phyloP scores from a whole-genome alignment of 2,113 vertebrate species.

The Alethe castanea region DNA sequence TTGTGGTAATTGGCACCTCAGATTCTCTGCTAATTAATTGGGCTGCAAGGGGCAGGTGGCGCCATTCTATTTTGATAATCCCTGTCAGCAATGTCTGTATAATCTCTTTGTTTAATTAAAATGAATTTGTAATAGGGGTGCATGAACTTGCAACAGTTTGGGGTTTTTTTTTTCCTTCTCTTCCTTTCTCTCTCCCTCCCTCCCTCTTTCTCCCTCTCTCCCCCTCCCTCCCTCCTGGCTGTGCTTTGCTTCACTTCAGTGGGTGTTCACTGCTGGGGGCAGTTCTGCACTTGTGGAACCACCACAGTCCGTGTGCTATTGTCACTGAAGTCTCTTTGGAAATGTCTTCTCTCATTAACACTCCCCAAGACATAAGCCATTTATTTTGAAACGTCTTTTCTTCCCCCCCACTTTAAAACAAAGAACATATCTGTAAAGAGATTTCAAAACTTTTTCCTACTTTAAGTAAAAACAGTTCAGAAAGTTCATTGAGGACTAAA shows the following conservation, averaged over 20 bases:
- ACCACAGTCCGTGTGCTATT: neutral
- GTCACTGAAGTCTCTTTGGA: neutral
- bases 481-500: neutral
- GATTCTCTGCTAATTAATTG: slow-evolving; percentile 85
- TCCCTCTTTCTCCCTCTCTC: neutral
- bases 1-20: slow-evolving; percentile 86
- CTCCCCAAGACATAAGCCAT: neutral
- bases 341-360: neutral
- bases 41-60: slow-evolving; percentile 85
- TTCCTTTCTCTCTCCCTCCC: neutral
- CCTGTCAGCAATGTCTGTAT: slow-evolving; percentile 82
- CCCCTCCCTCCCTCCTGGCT: neutral
- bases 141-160: slow-evolving; percentile 83
- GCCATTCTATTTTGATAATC: slow-evolving; percentile 87
- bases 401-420: neutral
- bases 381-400: neutral
- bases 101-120: slow-evolving; percentile 90
- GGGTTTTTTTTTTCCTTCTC: neutral
- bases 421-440: neutral
- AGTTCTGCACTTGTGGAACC: slow-evolving; percentile 8
- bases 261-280: slow-evolving; percentile 69
- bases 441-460: neutral
- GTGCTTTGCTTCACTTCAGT: slow-evolving; percentile 50
- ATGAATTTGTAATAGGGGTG: slow-evolving; percentile 81
- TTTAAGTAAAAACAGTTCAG: neutral